Evolutionary conservation across 2,888 invertebrate species (phyloP).

Genomic region (Seira sanloemensis): DNA sequence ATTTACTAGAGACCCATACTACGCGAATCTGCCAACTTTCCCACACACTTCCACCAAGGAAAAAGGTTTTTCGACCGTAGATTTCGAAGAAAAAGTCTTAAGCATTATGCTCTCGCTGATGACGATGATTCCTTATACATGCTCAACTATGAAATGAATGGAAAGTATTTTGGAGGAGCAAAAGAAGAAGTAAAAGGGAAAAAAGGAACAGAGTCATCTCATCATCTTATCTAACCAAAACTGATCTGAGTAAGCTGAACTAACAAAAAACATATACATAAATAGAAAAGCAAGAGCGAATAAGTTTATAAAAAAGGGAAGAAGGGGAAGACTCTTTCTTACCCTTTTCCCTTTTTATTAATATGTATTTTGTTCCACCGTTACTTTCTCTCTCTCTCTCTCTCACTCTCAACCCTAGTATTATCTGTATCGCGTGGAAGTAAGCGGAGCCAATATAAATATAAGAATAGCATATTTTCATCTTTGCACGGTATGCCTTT

Average conservation of each 20-base stretch:
- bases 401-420: no score
- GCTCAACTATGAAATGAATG: neutral
- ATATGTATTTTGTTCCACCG: neutral
- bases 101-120: conserved; percentile 31
- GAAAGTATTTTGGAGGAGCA: neutral
- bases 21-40: conserved; percentile 60
- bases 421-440: neutral
- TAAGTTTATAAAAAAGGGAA: neutral
- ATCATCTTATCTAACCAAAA: conserved; percentile 39
- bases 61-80: neutral
- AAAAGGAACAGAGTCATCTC: conserved; percentile 29
- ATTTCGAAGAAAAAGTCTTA: conserved; percentile 20
- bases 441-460: neutral
- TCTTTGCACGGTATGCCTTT: conserved; percentile 34
- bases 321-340: neutral
- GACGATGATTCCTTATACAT: neutral
- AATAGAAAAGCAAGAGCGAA: conserved; percentile 8
- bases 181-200: no score
- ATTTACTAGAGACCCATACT: conserved; percentile 50
- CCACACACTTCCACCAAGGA: conserved; percentile 36
- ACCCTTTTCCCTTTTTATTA: neutral
- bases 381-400: no score
- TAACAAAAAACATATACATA: conserved; percentile 13
- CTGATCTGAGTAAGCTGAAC: neutral
- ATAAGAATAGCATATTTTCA: neutral